Base-by-base conservation (phyloP, 2,113 vertebrate species). In the Dendrocopos noguchii region DNA sequence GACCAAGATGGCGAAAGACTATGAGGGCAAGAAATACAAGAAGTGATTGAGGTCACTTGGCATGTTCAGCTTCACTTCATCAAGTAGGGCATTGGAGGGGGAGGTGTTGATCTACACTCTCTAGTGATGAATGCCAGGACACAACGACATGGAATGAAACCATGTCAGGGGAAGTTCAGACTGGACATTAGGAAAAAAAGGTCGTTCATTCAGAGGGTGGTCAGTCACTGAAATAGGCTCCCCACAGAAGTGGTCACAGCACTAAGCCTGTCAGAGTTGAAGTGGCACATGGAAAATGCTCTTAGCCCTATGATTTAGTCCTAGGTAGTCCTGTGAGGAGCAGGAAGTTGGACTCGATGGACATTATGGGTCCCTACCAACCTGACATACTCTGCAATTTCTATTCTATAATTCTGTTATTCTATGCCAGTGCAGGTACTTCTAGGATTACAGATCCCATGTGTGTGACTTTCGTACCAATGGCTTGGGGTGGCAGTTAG, bases 81-180 rank as follows among this genome's bases (percentile, higher is more conserved):
- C 25, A 64, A 29, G 46, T 4, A 1, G 3, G 11, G 22, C 34
- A 63, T 22, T 1, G 2, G 47, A 44, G 5, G 24, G 14, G 1
- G 17, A 27, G 29, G 20, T 29, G 47, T 16, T 72, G 67, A 44
- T 44, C 36, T 79, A 22, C 71, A 52, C 50, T 24, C 22, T 52
- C 50, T 24, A 52, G 50, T 52, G 50, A 52, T 6, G 21, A 52
- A 13, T 52, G 50, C 24, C 50, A 52, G 22, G 50, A 52, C 22
- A 52, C 50, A 52, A 52, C 12, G 22, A 52, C 50, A 52, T 24
- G 50, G 50, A 52, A 52, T 52, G 22, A 52, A 52, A 52, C 50
- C 24, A 12, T 52, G 50, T 52, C 50, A 52, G 50, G 22, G 50
- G 50, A 52, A 24, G 50, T 52, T 24, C 36, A 19, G 25, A 31